Evolutionary conservation across 2,797 vertebrate species (phyloP).

Genomic region (Nannoperca australis): DNA sequence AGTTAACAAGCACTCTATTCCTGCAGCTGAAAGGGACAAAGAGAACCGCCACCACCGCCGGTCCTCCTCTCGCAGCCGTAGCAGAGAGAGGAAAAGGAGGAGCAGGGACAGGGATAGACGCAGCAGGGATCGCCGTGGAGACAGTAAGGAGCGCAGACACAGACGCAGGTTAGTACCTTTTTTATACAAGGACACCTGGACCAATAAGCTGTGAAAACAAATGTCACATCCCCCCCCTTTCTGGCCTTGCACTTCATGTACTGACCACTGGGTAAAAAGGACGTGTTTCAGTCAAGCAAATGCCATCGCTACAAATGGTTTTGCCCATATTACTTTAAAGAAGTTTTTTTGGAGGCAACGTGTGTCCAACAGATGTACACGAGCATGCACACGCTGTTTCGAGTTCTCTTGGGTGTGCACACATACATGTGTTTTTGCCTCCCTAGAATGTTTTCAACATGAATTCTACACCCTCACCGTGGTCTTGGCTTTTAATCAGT

Average conservation of each 20-base stretch:
- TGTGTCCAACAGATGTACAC: neutral
- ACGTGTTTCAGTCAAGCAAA: neutral
- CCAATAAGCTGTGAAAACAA: neutral
- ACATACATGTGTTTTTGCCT: neutral
- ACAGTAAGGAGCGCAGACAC: slow-evolving; percentile 91
- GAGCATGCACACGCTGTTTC: neutral
- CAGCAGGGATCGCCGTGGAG: slow-evolving; percentile 91
- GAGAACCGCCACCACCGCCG: slow-evolving; percentile 93
- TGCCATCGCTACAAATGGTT: neutral
- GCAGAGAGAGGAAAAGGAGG: slow-evolving; percentile 92
- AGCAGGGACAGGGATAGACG: slow-evolving; percentile 91
- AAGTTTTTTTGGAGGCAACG: neutral
- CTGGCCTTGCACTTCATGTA: neutral
- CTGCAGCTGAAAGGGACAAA: slow-evolving; percentile 90
- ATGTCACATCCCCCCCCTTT: neutral
- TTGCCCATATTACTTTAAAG: neutral
- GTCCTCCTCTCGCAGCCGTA: slow-evolving; percentile 91
- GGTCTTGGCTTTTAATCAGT: slow-evolving; percentile 14
- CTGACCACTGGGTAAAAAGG: neutral
- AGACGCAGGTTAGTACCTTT: slow-evolving; percentile 82
- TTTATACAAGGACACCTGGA: neutral
- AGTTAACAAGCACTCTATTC: slow-evolving; percentile 11
- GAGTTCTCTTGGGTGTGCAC: neutral
- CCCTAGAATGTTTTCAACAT: neutral
- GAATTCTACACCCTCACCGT: neutral